Evolutionary conservation across 2,797 vertebrate species (phyloP).

Genomic region (Cyclura pinguis): DNA sequence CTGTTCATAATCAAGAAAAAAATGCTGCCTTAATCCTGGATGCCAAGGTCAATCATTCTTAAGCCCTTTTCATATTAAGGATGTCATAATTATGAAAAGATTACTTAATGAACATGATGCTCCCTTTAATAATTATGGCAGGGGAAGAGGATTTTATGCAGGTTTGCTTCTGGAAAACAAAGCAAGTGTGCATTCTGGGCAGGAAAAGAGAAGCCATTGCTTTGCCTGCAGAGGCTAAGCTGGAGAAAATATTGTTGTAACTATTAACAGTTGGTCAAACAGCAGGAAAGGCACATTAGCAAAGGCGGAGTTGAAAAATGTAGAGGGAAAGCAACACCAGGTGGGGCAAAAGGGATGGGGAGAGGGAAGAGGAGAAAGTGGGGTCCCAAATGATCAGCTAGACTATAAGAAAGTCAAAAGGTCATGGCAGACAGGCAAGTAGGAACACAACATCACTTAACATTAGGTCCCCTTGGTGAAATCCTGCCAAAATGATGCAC

Average conservation of each 20-base stretch:
- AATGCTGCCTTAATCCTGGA: slow-evolving; percentile 75
- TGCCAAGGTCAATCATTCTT: slow-evolving; percentile 75
- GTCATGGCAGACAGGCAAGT: fast-evolving
- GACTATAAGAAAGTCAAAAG: slow-evolving; percentile 12
- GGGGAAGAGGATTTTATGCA: background rate
- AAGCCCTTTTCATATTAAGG: slow-evolving; percentile 69
- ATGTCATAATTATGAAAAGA: slow-evolving; percentile 62
- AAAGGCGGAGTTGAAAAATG: background rate
- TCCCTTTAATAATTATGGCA: background rate
- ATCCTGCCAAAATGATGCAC: slow-evolving; percentile 2
- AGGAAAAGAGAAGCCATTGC: too few species aligned
- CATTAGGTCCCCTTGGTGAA: background rate
- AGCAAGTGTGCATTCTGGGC: background rate
- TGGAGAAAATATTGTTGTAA: slow-evolving; percentile 21
- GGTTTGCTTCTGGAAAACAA: background rate
- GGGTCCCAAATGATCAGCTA: background rate
- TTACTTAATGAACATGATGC: slow-evolving; percentile 64
- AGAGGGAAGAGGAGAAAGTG: background rate
- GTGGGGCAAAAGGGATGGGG: background rate
- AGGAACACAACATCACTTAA: fast-evolving
- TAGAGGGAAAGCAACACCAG: background rate
- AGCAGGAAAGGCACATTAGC: background rate
- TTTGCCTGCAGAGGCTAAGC: background rate
- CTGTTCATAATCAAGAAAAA: slow-evolving; percentile 80
- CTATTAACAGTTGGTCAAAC: slow-evolving; percentile 52